A percentile compares a stretch with the other conserved stretches of the same genome.
phyloP scores from a whole-genome alignment of 1,140 invertebrate genomes.

The Drosophila serrata region DNA sequence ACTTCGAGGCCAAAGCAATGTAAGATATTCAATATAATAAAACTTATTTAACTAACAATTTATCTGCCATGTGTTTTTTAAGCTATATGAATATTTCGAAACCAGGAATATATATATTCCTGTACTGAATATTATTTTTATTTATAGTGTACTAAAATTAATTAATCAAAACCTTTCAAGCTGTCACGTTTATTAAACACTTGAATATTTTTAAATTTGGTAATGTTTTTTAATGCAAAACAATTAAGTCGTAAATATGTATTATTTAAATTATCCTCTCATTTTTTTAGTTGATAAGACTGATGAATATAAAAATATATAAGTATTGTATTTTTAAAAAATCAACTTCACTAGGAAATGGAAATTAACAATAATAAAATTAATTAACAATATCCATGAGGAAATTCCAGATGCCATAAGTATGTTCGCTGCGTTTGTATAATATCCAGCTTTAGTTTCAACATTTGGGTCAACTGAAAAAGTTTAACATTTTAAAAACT shows the following conservation, averaged over 20 bases:
- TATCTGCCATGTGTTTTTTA: no score
- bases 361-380: not conserved
- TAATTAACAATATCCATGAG: conserved; percentile 11
- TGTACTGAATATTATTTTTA: no score
- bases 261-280: not conserved
- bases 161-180: no score
- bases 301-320: not conserved
- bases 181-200: not conserved
- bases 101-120: no score
- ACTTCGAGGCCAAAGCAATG: not conserved
- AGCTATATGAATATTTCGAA: no score
- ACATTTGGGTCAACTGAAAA: conserved; percentile 2
- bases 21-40: not conserved
- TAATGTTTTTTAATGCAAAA: not conserved
- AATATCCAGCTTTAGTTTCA: conserved; percentile 14
- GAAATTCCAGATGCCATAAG: not conserved
- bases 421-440: conserved; percentile 1
- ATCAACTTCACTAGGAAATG: not conserved
- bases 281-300: not conserved
- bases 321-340: not conserved
- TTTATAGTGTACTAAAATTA: no score
- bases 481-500: not conserved
- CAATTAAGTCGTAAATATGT: not conserved
- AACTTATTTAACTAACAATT: no score
- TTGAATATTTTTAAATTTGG: not conserved